Percentiles rank a stretch among this genome's conserved stretches.
Conservation (phyloP, 2,113 vertebrate genomes). For the Brachyistius frenatus region DNA sequence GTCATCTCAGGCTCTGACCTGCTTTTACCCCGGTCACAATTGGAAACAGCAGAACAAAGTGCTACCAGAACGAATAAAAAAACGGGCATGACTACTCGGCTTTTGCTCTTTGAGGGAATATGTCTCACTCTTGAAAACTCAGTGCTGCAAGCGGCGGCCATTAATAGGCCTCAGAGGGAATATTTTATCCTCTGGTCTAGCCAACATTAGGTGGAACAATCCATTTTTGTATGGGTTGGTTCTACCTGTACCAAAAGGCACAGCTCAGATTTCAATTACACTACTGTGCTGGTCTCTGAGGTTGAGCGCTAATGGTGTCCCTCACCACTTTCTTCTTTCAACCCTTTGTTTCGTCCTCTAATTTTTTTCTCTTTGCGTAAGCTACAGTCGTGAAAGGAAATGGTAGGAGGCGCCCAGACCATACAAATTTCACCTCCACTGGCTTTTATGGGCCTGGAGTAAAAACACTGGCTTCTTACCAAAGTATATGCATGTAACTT, state of each 20-base stretch:
- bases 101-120: constrained; percentile 42
- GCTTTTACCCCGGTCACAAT: constrained; percentile 36
- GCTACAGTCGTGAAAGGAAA: constrained; percentile 13
- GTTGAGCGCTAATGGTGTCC: neutral
- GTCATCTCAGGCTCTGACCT: constrained; percentile 44
- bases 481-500: constrained; percentile 33
- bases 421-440: constrained; percentile 27
- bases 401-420: constrained; percentile 1
- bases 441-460: constrained; percentile 28
- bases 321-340: neutral
- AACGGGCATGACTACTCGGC: constrained; percentile 27
- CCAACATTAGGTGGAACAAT: constrained; percentile 50
- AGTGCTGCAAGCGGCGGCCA: constrained; percentile 17
- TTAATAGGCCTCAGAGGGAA: constrained; percentile 60
- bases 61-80: constrained; percentile 8
- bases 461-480: constrained; percentile 37
- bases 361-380: neutral
- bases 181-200: constrained; percentile 44
- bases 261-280: constrained; percentile 42
- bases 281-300: constrained; percentile 12
- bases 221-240: constrained; percentile 34
- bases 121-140: constrained; percentile 31
- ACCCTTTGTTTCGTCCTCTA: neutral
- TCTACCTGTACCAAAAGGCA: constrained; percentile 13
- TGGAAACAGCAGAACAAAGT: constrained; percentile 17